Base-by-base conservation (phyloP, 2,888 invertebrate species). In the Sipha maydis region DNA sequence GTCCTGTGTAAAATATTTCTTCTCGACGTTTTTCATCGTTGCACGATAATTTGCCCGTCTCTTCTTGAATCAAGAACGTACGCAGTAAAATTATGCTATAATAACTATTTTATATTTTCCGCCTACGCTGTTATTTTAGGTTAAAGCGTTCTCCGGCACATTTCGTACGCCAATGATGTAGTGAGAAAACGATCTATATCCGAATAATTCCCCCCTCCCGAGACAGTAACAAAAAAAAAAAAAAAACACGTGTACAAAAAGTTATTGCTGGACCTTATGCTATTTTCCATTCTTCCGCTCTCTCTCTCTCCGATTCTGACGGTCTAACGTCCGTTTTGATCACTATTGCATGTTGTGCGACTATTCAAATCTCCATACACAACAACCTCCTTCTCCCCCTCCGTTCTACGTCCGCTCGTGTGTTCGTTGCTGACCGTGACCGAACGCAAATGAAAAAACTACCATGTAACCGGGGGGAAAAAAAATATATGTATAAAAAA, bases 281-380 rank as follows among this genome's bases (percentile, higher is more conserved):
- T 25, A n/a, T 54, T 61, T 75, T 76, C n/a, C 61, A 28, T 76
- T 76, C 84, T 75, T 75, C 56, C 75, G 61, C 84, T 76, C 75
- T 76, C 73, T 75, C 73, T 3, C 56, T 61, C 54, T 73, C 73
- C 56, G 28, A 21, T 56, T 73, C 73, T 8, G 75, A 75, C 34
- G 17, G 28, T 75, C 73, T n/a, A 41, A 56, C n/a, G 19, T n/a
- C 38, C 41, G 41, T 71, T 54, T n/a, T 14, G 71, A 71, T 48
- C 71, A 48, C 82, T 48, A n/a, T 79, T 41, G 25, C 28, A 8
- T 31, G 31, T 28, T 11, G 8, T 73, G 83, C 83, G 83, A 83
- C 83, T 71, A 54, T 83, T 83, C 48, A 83, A 83, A 83, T 83
- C 71, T 83, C 83, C 71, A 31, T 25, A 34, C 28, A 71, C 48